Conservation (phyloP, 2,113 vertebrate genomes). For the Tupaia tana region DNA sequence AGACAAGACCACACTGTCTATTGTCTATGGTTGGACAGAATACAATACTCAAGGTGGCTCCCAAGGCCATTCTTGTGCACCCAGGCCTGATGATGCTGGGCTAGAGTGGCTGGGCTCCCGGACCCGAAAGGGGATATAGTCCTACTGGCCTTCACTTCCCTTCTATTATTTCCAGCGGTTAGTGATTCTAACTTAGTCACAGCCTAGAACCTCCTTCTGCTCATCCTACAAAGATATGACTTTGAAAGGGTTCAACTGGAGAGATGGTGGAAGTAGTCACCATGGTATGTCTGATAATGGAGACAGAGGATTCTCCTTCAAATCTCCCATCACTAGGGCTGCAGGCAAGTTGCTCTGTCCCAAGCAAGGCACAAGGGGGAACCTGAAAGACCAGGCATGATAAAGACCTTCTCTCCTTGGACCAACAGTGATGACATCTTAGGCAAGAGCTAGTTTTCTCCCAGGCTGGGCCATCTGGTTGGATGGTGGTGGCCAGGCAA, state of each 20-base stretch:
- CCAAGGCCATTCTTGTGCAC: neutral
- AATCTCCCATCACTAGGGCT: neutral
- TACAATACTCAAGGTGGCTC: neutral
- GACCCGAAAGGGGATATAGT: neutral
- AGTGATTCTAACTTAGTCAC: neutral
- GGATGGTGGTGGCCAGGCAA: neutral
- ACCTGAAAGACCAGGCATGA: neutral
- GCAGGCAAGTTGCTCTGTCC: neutral
- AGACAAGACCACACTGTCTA: neutral
- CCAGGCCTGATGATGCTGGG: neutral
- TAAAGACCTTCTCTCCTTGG: neutral
- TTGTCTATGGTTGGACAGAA: neutral
- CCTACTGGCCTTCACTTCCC: neutral
- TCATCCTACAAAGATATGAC: neutral
- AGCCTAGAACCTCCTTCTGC: neutral
- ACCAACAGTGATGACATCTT: neutral
- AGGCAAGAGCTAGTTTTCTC: neutral
- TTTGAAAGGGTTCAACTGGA: conserved; percentile 1
- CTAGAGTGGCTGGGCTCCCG: neutral
- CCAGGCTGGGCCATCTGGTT: neutral
- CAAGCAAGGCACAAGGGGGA: neutral
- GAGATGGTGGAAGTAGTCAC: neutral
- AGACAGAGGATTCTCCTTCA: neutral
- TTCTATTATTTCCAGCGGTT: neutral
- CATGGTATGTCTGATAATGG: neutral